Evolutionary conservation across 1,140 invertebrate genomes (phyloP), one percentile per base, ranked within the genome.

Genomic region (Pogonomyrmex californicus): DNA sequence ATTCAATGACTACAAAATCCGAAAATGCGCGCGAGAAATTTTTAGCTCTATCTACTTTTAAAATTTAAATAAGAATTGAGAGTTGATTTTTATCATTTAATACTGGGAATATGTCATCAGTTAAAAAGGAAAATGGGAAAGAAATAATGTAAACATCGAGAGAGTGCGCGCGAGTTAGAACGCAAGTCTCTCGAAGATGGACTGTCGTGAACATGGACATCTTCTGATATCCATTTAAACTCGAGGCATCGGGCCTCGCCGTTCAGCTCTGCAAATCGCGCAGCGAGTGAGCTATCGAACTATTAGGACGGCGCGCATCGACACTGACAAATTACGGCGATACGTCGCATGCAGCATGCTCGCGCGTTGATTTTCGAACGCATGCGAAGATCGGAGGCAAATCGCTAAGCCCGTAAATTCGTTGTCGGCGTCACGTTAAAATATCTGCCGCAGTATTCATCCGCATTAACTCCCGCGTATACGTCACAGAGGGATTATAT

Each of bases 271-370:
- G 62, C 49, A 58, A 73, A 82, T 73, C 30, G 38, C 10, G n/a
- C 54, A 23, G 65, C 41, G 54, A 51, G 14, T 62, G 30, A 83
- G 38, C 54, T 76, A 47, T 83, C 70, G 17, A 76, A 83, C 66
- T 83, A 49, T 83, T 75, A 83, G 81, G 6, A 62, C 58, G 38
- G 54, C 1, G 30, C 36, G 17, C 14, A 83, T 60, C 30, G 68
- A 71, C 70, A 60, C 0, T 83, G 81, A 83, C 33, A 83, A 83
- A 83, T 76, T 76, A 41, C 49, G 14, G 47, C 30, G 36, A 82
- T 73, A 83, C 49, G 5, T 82, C n/a, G 66, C n/a, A n/a, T 30
- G 44, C 44, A 30, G 17, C 30, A 49, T 47, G 41, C 17, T 10
- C 14, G 38, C 23, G 51, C 54, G 41, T 60, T 75, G 81, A 58